phyloP scores from a whole-genome alignment of 2,888 invertebrate genomes.

The Cylloceria caligata region DNA sequence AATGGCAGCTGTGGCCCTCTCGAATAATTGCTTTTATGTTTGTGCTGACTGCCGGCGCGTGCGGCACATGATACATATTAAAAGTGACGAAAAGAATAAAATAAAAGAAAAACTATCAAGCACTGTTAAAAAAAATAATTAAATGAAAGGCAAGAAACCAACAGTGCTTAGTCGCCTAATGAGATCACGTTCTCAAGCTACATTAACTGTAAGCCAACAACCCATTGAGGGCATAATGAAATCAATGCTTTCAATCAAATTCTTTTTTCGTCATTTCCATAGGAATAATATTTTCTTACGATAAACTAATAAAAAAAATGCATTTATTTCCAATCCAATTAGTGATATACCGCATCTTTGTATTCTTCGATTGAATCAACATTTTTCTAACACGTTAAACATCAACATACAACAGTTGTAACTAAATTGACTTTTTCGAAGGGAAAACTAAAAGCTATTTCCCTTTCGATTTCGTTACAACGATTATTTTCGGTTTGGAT shows the following conservation, averaged over 20 bases:
- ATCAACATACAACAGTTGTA: no score
- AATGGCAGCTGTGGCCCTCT: constrained; percentile 77
- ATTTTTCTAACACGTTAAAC: no score
- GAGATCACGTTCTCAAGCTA: constrained; percentile 15
- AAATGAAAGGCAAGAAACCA: constrained; percentile 18
- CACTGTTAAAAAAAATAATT: constrained; percentile 11
- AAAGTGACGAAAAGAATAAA: constrained; percentile 24
- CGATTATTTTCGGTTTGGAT: no score
- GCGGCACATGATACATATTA: constrained; percentile 63
- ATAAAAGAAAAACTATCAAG: constrained; percentile 12
- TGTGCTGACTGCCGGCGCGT: constrained; percentile 75
- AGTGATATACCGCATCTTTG: no score
- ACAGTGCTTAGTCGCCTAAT: neutral
- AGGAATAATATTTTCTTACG: no score
- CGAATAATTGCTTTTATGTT: constrained; percentile 63
- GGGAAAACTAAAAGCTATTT: no score
- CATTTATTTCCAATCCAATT: no score
- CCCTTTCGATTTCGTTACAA: no score
- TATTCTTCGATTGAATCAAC: no score
- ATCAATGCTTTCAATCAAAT: neutral
- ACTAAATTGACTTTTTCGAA: no score
- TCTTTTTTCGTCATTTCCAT: neutral
- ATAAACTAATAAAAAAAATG: no score
- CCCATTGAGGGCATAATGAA: neutral
- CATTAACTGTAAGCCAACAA: neutral